Percentiles rank a stretch among this genome's conserved stretches.
These are phyloP conservation scores for Hymenochirus boettgeri DNA, from an alignment of 2,113 vertebrate genomes.

Conservation along the genomic window DNA sequence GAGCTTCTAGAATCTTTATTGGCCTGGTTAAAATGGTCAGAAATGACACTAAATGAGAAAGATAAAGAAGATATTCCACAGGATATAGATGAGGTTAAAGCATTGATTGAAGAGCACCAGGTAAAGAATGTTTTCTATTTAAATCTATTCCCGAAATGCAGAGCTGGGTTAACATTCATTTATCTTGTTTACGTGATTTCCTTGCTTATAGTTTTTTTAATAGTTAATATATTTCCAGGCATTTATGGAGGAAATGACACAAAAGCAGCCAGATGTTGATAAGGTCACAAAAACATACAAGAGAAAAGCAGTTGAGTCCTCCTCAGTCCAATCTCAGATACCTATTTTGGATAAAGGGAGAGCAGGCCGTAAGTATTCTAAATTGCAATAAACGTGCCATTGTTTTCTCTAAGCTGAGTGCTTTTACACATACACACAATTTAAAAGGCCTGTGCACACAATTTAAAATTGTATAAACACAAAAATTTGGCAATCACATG, in stretches of 20 bases:
- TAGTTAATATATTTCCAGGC: slow-evolving; percentile 59
- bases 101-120: slow-evolving; percentile 92
- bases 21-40: slow-evolving; percentile 92
- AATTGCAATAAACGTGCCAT: too few relatives aligned
- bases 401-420: too few relatives aligned
- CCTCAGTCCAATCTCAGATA: slow-evolving; percentile 82
- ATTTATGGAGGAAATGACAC: slow-evolving; percentile 99
- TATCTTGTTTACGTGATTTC: slow-evolving; percentile 1
- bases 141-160: background rate
- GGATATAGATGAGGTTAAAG: slow-evolving; percentile 90
- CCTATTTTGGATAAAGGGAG: slow-evolving; percentile 87
- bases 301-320: slow-evolving; percentile 73
- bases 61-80: slow-evolving; percentile 87
- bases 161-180: background rate
- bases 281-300: slow-evolving; percentile 97
- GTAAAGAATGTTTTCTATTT: slow-evolving; percentile 54
- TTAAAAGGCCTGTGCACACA: too few relatives aligned
- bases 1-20: slow-evolving; percentile 88
- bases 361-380: slow-evolving; percentile 74
- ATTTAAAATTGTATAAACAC: too few relatives aligned
- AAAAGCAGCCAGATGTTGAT: slow-evolving; percentile 97
- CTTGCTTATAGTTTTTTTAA: slow-evolving; percentile 11
- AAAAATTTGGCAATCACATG: too few relatives aligned
- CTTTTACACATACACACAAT: too few relatives aligned
- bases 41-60: slow-evolving; percentile 82